Base-by-base conservation (phyloP, 2,113 vertebrate species). In the Macrotus californicus region DNA sequence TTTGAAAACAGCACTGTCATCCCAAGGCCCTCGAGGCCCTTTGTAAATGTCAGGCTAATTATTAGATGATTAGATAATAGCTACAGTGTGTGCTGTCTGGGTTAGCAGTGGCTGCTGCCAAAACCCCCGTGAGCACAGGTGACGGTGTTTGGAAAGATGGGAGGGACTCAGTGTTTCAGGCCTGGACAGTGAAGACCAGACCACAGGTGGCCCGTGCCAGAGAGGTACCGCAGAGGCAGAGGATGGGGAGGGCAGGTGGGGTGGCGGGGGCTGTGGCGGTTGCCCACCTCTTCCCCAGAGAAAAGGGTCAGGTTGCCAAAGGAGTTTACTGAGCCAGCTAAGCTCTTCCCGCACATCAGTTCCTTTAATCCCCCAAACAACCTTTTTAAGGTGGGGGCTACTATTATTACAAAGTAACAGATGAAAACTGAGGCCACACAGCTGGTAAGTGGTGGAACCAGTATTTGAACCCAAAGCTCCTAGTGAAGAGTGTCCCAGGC, bases 41-140 rank as follows among this genome's bases (percentile, higher is more conserved):
- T 95, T 91, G 34, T 61, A 94, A 95, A 94, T 88, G 96, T 94
- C 97, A 96, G 34, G 76, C 81, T 96, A 93, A 94, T 96, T 90
- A 94, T 82, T 82, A 87, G 72, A 54, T 95, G 90, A 95, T 93
- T 81, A 92, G 94, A 81, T 92, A 93, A 97, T 70, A 75, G 90
- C 50, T 61, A 41, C 84, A 64, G 93, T 69, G 66, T 84, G 92
- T 64, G 70, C 56, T 2, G 24, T 77, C 92, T 90, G 94, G n/a
- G 34, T 50, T 61, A 95, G 87, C 50, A 19, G 66, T 1, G 15
- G 52, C 85, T 56, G 14, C 93, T 54, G 67, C 83, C 52, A 11
- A 72, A 76, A 77, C 43, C 10, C 43, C 64, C 0, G 0, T 31
- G 36, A 83, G 82, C 21, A 80, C 83, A 95, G 82, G 56, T 10